These are phyloP conservation scores for Meda fulgida DNA, from an alignment of 2,797 vertebrate species.

Conservation along the genomic window DNA sequence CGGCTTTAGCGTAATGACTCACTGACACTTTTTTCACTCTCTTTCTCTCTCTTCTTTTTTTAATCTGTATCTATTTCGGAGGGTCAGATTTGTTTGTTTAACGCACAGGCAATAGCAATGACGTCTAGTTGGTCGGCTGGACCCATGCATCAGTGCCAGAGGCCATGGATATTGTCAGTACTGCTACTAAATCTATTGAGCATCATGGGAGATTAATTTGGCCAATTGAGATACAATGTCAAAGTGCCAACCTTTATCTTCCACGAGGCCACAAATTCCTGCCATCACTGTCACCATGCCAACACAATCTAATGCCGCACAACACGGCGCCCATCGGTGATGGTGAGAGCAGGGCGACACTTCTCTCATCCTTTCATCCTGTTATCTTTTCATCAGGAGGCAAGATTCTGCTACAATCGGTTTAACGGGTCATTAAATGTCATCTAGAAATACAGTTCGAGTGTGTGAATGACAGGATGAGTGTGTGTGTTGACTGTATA, in stretches of 20 bases:
- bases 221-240: constrained; percentile 24
- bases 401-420: neutral
- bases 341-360: neutral
- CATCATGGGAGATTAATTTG: constrained; percentile 26
- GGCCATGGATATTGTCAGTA: neutral
- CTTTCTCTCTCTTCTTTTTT: neutral
- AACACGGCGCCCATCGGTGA: neutral
- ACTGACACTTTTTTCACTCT: constrained; percentile 1
- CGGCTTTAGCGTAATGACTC: constrained; percentile 14
- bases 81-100: constrained; percentile 31
- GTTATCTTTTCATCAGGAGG: constrained; percentile 20
- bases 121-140: neutral
- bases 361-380: constrained; percentile 15
- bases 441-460: constrained; percentile 8
- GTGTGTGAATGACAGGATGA: constrained; percentile 17
- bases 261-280: neutral
- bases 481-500: constrained; percentile 1
- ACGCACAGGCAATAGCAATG: neutral
- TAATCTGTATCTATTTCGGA: neutral
- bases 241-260: constrained; percentile 37
- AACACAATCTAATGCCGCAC: constrained; percentile 2
- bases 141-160: neutral
- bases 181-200: neutral
- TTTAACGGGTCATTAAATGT: constrained; percentile 2
- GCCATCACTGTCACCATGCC: constrained; percentile 8